Evolutionary conservation across 2,797 vertebrate species (phyloP).

Genomic region (Tamandua tetradactyla): DNA sequence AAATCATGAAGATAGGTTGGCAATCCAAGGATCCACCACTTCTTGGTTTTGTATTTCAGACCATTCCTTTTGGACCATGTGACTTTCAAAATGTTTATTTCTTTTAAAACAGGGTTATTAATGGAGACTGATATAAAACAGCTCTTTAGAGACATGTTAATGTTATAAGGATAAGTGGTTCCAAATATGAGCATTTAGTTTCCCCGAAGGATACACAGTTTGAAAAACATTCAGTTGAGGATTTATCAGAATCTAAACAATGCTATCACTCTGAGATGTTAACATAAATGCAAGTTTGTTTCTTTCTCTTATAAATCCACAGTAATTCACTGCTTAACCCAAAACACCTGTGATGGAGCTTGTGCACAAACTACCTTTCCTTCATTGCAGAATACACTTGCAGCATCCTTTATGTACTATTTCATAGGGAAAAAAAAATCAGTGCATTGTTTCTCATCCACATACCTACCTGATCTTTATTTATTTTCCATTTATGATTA

Average conservation of each 20-base stretch:
- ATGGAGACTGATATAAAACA: conserved; percentile 68
- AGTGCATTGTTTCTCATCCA: neutral
- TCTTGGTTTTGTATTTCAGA: conserved; percentile 59
- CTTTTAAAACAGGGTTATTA: conserved; percentile 69
- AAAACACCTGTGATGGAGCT: conserved; percentile 59
- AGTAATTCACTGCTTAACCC: conserved; percentile 60
- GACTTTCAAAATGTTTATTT: conserved; percentile 69
- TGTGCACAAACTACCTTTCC: neutral
- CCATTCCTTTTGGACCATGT: conserved; percentile 14
- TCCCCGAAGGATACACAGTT: conserved; percentile 42
- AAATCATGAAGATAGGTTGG: neutral
- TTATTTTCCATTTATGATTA: conserved; percentile 53
- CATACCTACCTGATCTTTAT: neutral
- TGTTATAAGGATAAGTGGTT: conserved; percentile 56
- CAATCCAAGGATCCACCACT: neutral
- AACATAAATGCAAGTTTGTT: conserved; percentile 51
- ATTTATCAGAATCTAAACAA: conserved; percentile 69
- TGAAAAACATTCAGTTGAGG: conserved; percentile 63
- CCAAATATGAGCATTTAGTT: conserved; percentile 58
- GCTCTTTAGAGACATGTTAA: conserved; percentile 47
- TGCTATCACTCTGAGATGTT: conserved; percentile 59
- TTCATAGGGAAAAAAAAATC: neutral
- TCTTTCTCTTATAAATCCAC: conserved; percentile 29
- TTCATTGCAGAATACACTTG: neutral
- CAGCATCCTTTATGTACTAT: neutral